A percentile compares a stretch with the other conserved stretches of the same genome.
Conservation (phyloP, 2,113 vertebrate genomes). For the Barbus barbus region DNA sequence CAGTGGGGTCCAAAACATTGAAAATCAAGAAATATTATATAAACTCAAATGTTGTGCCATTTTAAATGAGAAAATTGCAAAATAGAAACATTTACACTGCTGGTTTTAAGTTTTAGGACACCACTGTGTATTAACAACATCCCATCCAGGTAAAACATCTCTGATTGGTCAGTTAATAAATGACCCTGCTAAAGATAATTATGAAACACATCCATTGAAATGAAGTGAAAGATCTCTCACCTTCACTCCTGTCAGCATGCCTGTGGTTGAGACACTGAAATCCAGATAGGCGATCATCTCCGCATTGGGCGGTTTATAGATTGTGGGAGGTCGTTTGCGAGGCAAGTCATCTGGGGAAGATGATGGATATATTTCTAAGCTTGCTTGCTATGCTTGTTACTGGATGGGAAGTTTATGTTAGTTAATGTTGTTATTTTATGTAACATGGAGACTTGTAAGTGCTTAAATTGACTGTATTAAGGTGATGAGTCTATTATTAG, state of each 20-base stretch:
- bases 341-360: slow-evolving; percentile 89
- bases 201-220: neutral
- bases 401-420: neutral
- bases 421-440: neutral
- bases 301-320: slow-evolving; percentile 94
- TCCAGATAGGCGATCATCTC: slow-evolving; percentile 97
- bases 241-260: slow-evolving; percentile 99
- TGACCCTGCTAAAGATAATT: neutral
- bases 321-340: slow-evolving; percentile 84
- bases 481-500: neutral
- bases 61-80: neutral
- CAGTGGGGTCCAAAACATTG: neutral
- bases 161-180: neutral
- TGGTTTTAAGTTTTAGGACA: neutral
- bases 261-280: slow-evolving; percentile 97
- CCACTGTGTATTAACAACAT: neutral
- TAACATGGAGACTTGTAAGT: neutral
- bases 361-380: neutral
- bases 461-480: neutral
- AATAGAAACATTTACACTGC: neutral
- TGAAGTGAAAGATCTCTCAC: slow-evolving; percentile 66
- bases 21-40: neutral
- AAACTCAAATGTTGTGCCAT: neutral
- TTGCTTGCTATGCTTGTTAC: neutral
- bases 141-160: neutral